Base-by-base conservation (phyloP, 2,113 vertebrate genomes). In the Gobius niger region DNA sequence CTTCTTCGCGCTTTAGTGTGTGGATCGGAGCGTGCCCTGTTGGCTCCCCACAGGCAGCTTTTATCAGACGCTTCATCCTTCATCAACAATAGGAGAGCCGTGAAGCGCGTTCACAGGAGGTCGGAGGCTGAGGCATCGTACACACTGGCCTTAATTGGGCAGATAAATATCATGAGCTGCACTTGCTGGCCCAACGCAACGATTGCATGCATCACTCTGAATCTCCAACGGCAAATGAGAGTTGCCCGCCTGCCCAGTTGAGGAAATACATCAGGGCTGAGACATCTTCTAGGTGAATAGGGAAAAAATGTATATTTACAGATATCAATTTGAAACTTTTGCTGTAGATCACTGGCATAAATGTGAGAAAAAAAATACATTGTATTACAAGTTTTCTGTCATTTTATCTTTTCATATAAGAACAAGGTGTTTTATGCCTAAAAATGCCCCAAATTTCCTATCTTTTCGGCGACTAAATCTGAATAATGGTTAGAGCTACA, bases 61-160 rank as follows among this genome's bases (percentile, higher is more conserved):
- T 87, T 82, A 77, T 76, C 71, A 80, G 80, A 78, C 73, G 77
- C 56, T 70, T 63, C 72, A 74, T 47, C 74, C 71, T 76, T 78
- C 76, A 77, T 84, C 77, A 83, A 19, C 77, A 77, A 76, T 63
- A 60, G 52, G 71, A 5, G 65, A 42, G 24, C 81, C 51, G 77
- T 75, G 82, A 70, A 85, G 78, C 72, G 62, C 75, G 80, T 82
- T 78, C 68, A 60, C 74, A 74, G 46, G 40, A 64, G 75, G 60
- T 83, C 74, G 72, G 46, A 24, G 66, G 73, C 50, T 83, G 77
- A 85, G 57, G 60, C 80, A 77, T 79, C 80, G 82, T 73, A 9
- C 75, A 81, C 86, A 68, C 74, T 70, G 75, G 82, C 84, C 86
- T 79, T 91, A 92, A 93, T 93, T 92, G 90, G 91, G 67, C 76